A percentile compares a stretch with the other conserved stretches of the same genome.
phyloP scores from a whole-genome alignment of 2,113 vertebrate genomes.

The Atractosteus spatula region DNA sequence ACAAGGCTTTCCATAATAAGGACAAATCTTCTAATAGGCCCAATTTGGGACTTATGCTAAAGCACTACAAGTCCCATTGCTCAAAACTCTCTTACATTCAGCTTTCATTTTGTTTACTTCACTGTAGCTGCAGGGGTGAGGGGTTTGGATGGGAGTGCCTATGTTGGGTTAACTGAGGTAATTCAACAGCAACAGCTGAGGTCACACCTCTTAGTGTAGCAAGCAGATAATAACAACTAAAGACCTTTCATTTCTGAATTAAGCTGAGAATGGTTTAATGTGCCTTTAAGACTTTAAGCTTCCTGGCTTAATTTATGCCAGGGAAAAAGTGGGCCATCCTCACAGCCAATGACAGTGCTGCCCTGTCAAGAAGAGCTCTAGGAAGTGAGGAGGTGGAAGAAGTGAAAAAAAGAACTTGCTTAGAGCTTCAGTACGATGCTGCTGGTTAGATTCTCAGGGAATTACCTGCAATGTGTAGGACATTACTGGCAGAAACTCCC shows the following conservation, averaged over 20 bases:
- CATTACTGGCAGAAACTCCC: background rate
- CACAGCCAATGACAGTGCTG: background rate
- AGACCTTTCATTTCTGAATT: background rate
- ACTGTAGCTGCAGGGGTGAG: no score
- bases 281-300: slow-evolving; percentile 1
- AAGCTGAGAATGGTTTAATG: slow-evolving; percentile 1
- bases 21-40: no score
- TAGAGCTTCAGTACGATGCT: background rate
- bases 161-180: background rate
- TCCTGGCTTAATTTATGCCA: background rate
- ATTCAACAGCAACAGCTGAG: background rate
- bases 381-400: no score
- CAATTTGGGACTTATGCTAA: no score
- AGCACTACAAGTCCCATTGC: no score
- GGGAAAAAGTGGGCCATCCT: background rate
- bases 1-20: no score
- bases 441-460: background rate
- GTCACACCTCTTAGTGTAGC: no score
- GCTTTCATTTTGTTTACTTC: no score
- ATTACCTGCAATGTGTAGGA: background rate
- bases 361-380: background rate
- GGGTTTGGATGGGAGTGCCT: no score
- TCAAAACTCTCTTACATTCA: no score
- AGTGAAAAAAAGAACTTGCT: background rate
- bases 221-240: background rate